Conservation (phyloP, 2,797 vertebrate species). For the Siniperca undulata region DNA sequence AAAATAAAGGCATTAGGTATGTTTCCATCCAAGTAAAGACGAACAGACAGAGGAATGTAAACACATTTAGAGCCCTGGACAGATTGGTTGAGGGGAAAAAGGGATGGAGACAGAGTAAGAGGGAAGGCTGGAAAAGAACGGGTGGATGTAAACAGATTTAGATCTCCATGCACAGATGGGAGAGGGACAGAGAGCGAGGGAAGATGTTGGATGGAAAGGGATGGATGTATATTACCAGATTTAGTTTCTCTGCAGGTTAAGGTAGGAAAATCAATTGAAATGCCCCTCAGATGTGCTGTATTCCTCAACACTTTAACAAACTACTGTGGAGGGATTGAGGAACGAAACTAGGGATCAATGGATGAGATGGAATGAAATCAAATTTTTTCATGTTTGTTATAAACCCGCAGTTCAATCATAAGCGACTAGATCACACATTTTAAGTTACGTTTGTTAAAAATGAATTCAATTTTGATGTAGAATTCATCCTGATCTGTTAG, state of each 20-base stretch:
- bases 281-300: constrained; percentile 17
- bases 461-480: background rate
- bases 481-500: background rate
- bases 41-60: constrained; percentile 41
- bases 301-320: constrained; percentile 25
- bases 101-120: constrained; percentile 21
- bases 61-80: constrained; percentile 45
- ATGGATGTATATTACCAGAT: constrained; percentile 38
- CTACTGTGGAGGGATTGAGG: background rate
- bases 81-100: constrained; percentile 51
- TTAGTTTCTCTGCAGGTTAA: constrained; percentile 31
- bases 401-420: background rate
- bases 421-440: background rate
- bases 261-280: constrained; percentile 30
- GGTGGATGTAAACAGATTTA: constrained; percentile 64
- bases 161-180: constrained; percentile 57
- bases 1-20: constrained; percentile 19
- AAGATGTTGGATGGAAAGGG: constrained; percentile 31
- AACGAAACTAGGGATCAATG: constrained; percentile 10
- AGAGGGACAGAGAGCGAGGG: constrained; percentile 34
- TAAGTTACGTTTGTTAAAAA: constrained; percentile 1
- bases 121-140: constrained; percentile 20
- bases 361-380: background rate
- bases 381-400: background rate
- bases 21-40: constrained; percentile 40